A percentile compares a stretch with the other conserved stretches of the same genome.
Evolutionary conservation across 2,113 vertebrate genomes (phyloP).

Genomic region (Dipodomys stephensi): DNA sequence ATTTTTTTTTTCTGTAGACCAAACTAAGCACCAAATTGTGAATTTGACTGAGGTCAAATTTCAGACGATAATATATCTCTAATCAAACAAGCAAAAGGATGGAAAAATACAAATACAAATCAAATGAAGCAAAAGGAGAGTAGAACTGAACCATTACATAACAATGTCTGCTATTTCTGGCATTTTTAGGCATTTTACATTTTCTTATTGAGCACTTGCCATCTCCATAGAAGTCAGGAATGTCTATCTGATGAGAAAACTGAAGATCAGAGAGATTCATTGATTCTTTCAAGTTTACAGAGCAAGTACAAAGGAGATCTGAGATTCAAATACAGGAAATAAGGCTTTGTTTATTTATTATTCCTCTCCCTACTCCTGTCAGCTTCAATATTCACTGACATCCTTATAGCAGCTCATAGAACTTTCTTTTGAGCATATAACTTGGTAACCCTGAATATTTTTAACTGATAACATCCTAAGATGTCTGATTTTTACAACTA

Average conservation of each 20-base stretch:
- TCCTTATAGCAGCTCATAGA: neutral
- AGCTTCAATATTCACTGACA: neutral
- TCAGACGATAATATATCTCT: neutral
- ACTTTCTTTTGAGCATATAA: neutral
- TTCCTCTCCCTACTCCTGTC: no score
- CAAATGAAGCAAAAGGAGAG: neutral
- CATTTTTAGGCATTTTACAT: constrained; percentile 11
- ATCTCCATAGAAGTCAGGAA: neutral
- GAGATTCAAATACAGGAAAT: neutral
- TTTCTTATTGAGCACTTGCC: neutral
- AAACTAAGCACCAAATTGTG: neutral
- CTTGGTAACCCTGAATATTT: constrained; percentile 8
- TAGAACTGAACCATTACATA: no score
- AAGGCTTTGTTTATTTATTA: neutral
- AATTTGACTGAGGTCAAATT: neutral
- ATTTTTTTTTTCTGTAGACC: constrained; percentile 4
- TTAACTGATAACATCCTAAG: neutral
- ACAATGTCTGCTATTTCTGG: neutral
- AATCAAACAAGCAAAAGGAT: neutral
- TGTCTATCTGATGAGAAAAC: neutral
- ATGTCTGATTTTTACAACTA: neutral
- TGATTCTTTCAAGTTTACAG: neutral
- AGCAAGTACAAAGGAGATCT: neutral
- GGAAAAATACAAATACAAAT: neutral
- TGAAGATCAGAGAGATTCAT: neutral